Evolutionary conservation across 2,113 vertebrate species (phyloP).

Genomic region (Eupsittula cactorum): DNA sequence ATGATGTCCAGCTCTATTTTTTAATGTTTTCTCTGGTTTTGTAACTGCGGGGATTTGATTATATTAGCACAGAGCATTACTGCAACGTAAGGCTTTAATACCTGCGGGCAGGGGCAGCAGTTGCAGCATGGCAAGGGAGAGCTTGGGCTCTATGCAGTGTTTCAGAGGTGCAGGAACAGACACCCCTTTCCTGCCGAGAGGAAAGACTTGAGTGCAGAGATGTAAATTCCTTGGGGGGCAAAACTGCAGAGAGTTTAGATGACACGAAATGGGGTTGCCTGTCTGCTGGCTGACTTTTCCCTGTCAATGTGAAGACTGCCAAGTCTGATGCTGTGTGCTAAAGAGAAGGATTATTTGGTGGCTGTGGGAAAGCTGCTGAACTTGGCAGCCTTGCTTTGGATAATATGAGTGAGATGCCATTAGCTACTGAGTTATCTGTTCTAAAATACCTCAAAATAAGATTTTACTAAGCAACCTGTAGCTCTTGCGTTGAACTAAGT

Average conservation of each 20-base stretch:
- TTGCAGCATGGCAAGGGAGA: not conserved
- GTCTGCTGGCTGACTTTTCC: not conserved
- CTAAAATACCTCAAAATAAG: not conserved
- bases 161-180: not conserved
- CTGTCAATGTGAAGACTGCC: not conserved
- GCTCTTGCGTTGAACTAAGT: not conserved
- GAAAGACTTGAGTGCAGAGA: not conserved
- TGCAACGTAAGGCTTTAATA: not conserved
- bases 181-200: accelerated
- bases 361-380: not conserved
- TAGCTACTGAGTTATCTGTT: not conserved
- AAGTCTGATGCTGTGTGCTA: too few species aligned
- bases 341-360: not conserved
- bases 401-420: accelerated
- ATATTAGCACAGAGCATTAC: not conserved
- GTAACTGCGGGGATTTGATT: not conserved
- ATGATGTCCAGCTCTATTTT: not conserved
- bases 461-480: not conserved
- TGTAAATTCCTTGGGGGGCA: accelerated
- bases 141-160: not conserved
- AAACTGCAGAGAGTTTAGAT: not conserved
- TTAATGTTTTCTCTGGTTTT: not conserved
- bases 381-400: accelerated
- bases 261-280: too few species aligned
- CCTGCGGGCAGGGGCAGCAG: not conserved